Conservation (phyloP, 2,888 invertebrate species). For the Ophion costatus region DNA sequence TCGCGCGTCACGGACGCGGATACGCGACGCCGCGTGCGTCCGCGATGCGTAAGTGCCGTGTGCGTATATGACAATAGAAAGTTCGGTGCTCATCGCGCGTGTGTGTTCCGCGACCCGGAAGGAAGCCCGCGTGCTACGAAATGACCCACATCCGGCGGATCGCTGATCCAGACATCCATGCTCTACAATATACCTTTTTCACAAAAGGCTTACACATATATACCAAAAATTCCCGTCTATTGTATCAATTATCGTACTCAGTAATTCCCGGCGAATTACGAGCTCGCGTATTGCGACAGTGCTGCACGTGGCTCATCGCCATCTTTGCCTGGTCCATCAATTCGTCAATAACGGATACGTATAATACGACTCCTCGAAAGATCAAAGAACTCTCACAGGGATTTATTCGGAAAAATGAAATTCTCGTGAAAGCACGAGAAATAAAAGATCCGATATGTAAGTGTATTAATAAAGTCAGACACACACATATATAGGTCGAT, state of each 20-base stretch:
- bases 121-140: conserved; percentile 76
- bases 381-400: too few relatives aligned
- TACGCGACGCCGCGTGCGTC: conserved; percentile 50
- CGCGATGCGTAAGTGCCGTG: conserved; percentile 41
- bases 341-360: too few relatives aligned
- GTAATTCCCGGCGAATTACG: too few relatives aligned
- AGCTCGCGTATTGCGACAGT: too few relatives aligned
- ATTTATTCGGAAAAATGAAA: too few relatives aligned
- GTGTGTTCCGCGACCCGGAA: conserved; percentile 78
- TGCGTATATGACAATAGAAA: conserved; percentile 77
- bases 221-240: conserved; percentile 1
- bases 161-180: conserved; percentile 39
- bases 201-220: not conserved
- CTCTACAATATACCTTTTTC: not conserved
- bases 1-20: conserved; percentile 42
- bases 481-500: not conserved
- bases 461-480: too few relatives aligned
- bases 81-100: conserved; percentile 67
- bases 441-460: too few relatives aligned
- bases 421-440: too few relatives aligned
- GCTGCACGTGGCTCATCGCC: too few relatives aligned
- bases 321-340: too few relatives aligned
- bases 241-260: not conserved
- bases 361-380: too few relatives aligned
- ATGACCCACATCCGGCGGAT: conserved; percentile 79